Conservation (phyloP, 2,888 invertebrate species). For the Calliopum simillimum region DNA sequence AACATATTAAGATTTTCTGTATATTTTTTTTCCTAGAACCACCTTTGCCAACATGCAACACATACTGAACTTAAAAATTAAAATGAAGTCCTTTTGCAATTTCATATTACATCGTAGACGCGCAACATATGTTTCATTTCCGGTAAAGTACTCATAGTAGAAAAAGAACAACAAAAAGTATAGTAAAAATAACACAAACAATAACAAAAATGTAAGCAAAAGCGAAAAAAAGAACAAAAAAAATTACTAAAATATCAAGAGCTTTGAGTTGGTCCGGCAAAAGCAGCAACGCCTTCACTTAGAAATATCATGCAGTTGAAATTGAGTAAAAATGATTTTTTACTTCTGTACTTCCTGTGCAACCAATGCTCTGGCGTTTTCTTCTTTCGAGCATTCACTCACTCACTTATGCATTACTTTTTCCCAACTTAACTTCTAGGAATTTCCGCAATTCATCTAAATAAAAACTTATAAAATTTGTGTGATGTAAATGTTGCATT, state of each 20-base stretch:
- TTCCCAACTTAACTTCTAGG: conserved; percentile 5
- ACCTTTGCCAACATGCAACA: neutral
- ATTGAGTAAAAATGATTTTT: too few species aligned
- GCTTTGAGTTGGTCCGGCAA: too few species aligned
- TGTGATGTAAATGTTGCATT: conserved; percentile 37
- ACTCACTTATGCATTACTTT: neutral
- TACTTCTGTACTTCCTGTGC: too few species aligned
- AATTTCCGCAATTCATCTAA: conserved; percentile 40
- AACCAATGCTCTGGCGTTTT: neutral
- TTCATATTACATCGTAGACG: conserved; percentile 25
- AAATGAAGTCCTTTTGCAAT: conserved; percentile 30
- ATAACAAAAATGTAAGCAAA: neutral
- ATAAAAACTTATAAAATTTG: conserved; percentile 44
- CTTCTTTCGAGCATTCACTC: neutral
- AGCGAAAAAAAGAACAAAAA: neutral
- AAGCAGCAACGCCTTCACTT: too few species aligned
- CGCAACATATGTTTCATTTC: conserved; percentile 46
- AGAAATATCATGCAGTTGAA: too few species aligned
- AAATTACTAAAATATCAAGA: too few species aligned
- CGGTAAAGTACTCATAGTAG: conserved; percentile 30
- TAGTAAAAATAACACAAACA: conserved; percentile 29
- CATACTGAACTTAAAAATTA: neutral
- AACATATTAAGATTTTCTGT: neutral
- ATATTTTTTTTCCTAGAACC: neutral
- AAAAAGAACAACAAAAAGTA: conserved; percentile 4